phyloP scores from a whole-genome alignment of 2,113 vertebrate genomes.

The Nerophis ophidion region DNA sequence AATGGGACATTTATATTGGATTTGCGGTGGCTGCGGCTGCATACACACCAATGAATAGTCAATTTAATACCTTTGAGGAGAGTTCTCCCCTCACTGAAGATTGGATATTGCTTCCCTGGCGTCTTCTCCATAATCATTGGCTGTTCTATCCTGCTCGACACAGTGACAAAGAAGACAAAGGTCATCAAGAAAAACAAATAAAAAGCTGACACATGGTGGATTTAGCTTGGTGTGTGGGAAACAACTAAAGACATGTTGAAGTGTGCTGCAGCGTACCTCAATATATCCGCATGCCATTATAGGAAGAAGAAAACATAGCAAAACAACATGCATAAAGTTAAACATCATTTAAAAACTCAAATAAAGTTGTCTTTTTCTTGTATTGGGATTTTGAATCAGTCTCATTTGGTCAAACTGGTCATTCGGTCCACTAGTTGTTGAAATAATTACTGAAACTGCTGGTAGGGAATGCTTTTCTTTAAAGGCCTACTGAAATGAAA shows the following conservation, averaged over 20 bases:
- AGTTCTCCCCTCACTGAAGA: conserved; percentile 23
- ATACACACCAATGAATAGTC: conserved; percentile 37
- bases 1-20: conserved; percentile 50
- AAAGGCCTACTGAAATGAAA: too few species aligned
- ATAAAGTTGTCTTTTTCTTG: too few species aligned
- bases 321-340: too few species aligned
- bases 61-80: conserved; percentile 30
- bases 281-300: not conserved
- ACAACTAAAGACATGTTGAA: not conserved
- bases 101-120: conserved; percentile 22
- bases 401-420: too few species aligned
- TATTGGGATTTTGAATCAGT: too few species aligned
- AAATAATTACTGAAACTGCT: too few species aligned
- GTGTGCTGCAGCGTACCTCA: too few species aligned
- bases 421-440: too few species aligned
- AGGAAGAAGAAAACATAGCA: not conserved
- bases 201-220: not conserved
- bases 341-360: too few species aligned
- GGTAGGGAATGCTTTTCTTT: too few species aligned
- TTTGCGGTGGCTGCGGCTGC: conserved; percentile 40
- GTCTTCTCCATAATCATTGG: conserved; percentile 15
- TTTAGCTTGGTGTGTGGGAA: too few species aligned
- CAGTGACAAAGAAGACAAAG: conserved; percentile 13
- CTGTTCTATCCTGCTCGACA: conserved; percentile 4
- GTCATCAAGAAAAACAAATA: conserved; percentile 14